Conservation (phyloP, 1,140 invertebrate genomes). For the Procambarus clarkii region DNA sequence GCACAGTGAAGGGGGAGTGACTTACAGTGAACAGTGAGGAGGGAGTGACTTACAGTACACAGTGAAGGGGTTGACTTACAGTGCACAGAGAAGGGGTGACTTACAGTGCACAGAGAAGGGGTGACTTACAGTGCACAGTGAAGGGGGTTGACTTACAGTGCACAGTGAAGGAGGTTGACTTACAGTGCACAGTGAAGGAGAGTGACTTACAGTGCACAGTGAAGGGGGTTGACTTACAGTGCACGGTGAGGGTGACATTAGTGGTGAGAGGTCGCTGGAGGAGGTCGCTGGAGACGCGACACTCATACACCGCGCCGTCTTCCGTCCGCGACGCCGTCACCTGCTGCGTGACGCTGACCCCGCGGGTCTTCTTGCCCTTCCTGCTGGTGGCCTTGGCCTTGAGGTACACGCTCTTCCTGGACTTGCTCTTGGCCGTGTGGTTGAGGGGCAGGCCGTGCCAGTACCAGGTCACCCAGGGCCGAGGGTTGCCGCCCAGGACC, state of each 20-base stretch:
- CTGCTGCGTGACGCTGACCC: slow-evolving; percentile 89
- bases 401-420: slow-evolving; percentile 46
- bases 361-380: slow-evolving; percentile 74
- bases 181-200: not conserved
- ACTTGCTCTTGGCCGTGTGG: slow-evolving; percentile 74
- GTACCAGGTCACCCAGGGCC: slow-evolving; percentile 92
- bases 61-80: not conserved
- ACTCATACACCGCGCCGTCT: slow-evolving; percentile 93
- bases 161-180: not conserved
- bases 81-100: too few species aligned
- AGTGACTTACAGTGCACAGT: not conserved
- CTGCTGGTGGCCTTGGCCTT: not conserved
- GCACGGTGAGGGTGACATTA: slow-evolving; percentile 59
- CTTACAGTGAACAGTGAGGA: too few species aligned
- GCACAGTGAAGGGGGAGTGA: too few species aligned
- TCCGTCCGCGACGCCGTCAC: slow-evolving; percentile 91
- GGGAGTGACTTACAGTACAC: too few species aligned
- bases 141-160: slow-evolving; percentile 39
- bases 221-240: slow-evolving; percentile 40
- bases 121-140: too few species aligned
- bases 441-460: slow-evolving; percentile 76
- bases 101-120: too few species aligned
- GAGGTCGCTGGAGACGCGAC: slow-evolving; percentile 82
- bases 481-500: slow-evolving; percentile 94
- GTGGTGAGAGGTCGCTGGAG: slow-evolving; percentile 25